Evolutionary conservation across 2,888 invertebrate species (phyloP).

Genomic region (Caenorhabditis plicata): DNA sequence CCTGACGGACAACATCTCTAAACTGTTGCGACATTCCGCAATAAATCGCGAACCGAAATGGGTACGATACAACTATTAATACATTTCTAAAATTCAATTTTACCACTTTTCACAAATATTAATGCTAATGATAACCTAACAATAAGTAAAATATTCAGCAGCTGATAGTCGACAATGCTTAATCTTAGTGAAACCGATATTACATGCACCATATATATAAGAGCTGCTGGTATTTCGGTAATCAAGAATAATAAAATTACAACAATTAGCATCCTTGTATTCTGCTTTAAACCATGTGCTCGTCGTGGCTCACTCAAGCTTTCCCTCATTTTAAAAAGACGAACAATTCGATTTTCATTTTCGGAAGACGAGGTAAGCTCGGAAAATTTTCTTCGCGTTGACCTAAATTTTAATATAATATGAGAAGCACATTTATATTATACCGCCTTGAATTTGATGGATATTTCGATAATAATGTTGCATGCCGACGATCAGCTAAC

Average conservation of each 20-base stretch:
- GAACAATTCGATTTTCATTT: slow-evolving; percentile 28
- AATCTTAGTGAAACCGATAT: slow-evolving; percentile 53
- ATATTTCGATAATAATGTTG: slow-evolving; percentile 48
- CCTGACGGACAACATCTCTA: slow-evolving; percentile 52
- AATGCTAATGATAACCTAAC: slow-evolving; percentile 40
- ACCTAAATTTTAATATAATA: slow-evolving; percentile 1
- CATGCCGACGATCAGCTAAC: slow-evolving; percentile 78
- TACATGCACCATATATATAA: slow-evolving; percentile 62
- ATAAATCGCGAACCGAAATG: slow-evolving; percentile 87
- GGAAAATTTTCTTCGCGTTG: slow-evolving; percentile 30
- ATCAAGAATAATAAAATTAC: slow-evolving; percentile 64
- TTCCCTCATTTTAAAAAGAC: slow-evolving; percentile 38
- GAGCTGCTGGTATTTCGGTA: slow-evolving; percentile 65
- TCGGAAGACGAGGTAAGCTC: slow-evolving; percentile 26
- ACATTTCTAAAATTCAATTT: slow-evolving; percentile 74
- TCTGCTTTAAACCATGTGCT: slow-evolving; percentile 68
- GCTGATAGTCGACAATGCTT: slow-evolving; percentile 48
- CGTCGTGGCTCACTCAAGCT: slow-evolving; percentile 57
- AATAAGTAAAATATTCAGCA: slow-evolving; percentile 58
- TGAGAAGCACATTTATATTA: not conserved
- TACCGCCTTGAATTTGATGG: slow-evolving; percentile 8
- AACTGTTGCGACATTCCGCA: slow-evolving; percentile 70
- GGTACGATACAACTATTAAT: slow-evolving; percentile 85
- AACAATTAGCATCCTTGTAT: slow-evolving; percentile 69
- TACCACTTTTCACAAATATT: not conserved